Percentiles rank a stretch among this genome's conserved stretches.
Evolutionary conservation across 2,113 vertebrate species (phyloP).

Genomic region (Gasterosteus nipponicus): DNA sequence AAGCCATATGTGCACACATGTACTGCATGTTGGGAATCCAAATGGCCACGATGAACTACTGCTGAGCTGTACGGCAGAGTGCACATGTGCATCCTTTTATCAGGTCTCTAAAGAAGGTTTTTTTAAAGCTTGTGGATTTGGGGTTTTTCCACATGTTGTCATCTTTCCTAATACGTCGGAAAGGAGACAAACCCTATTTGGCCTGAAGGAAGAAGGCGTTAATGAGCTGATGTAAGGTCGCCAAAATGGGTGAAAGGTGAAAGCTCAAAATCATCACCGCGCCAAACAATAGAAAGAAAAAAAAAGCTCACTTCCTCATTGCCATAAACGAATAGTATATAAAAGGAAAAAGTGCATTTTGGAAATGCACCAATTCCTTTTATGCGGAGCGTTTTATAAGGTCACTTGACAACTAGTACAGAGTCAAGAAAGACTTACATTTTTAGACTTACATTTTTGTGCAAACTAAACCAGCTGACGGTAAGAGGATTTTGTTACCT

Average conservation of each 20-base stretch:
- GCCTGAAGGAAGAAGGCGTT: background rate
- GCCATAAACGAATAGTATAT: background rate
- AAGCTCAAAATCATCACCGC: background rate
- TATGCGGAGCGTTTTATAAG: background rate
- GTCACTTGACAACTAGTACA: background rate
- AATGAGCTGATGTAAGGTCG: background rate
- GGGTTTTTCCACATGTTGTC: conserved; percentile 20
- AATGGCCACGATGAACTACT: conserved; percentile 1
- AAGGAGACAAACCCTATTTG: conserved; percentile 20
- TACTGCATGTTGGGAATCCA: conserved; percentile 7
- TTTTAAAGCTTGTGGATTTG: conserved; percentile 15
- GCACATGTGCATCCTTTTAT: conserved; percentile 43
- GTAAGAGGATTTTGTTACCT: background rate
- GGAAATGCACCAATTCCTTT: background rate
- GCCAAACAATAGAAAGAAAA: background rate
- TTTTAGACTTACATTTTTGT: conserved; percentile 1
- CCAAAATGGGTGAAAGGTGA: background rate
- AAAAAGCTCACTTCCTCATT: background rate
- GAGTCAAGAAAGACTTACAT: background rate
- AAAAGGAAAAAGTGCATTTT: too few relatives aligned
- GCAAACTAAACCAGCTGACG: background rate
- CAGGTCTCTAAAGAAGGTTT: conserved; percentile 1
- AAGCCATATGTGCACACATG: background rate
- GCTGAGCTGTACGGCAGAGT: conserved; percentile 2
- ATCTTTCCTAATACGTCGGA: conserved; percentile 29